Evolutionary conservation across 2,888 invertebrate genomes (phyloP), one percentile per base, ranked within the genome.

Genomic region (Hofmannophila pseudospretella): DNA sequence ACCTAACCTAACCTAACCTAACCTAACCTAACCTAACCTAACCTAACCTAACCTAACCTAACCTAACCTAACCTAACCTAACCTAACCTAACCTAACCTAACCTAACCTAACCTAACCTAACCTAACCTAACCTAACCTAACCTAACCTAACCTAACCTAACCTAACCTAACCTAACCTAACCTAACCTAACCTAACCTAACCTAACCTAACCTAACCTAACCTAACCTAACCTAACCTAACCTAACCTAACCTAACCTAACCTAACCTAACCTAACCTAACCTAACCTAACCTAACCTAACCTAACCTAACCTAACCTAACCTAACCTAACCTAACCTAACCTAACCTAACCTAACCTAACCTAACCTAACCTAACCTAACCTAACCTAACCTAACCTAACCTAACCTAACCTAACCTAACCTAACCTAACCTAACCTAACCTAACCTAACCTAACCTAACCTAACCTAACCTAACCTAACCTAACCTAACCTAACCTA

Each of bases 1-100:
- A 47, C 44, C 47, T 49, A 49, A 47, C 49, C 48, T 40, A 42
- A 48, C 45, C 48, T 45, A 45, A n/a, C n/a, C n/a, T n/a, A n/a
- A n/a, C 45, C 49, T 44, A 49, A 44, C 49, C 43, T 44, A 49
- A 44, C 49, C 44, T 44, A 49, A 44, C 49, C 44, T 44, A 49
- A 22, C 22, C 22, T 22, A 22, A 38, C 38, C 38, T 38, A 38
- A 38, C 38, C 33, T 37, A 37, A 37, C 37, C 37, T 37, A 37
- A 37, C 37, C 37, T 37, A 37, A 37, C 37, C 37, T 37, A 37
- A 37, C 37, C 37, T 37, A 37, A 37, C 37, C 37, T 37, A 37
- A 37, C 37, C 37, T 37, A 37, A 37, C 37, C 37, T 37, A 37
- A 37, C 37, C 37, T 37, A 37, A 37, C 37, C 37, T 37, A 37